Percentiles rank a stretch among this genome's conserved stretches.
These are phyloP conservation scores for Mechanitis mazaeus DNA, from an alignment of 2,888 invertebrate genomes.

Conservation along the genomic window DNA sequence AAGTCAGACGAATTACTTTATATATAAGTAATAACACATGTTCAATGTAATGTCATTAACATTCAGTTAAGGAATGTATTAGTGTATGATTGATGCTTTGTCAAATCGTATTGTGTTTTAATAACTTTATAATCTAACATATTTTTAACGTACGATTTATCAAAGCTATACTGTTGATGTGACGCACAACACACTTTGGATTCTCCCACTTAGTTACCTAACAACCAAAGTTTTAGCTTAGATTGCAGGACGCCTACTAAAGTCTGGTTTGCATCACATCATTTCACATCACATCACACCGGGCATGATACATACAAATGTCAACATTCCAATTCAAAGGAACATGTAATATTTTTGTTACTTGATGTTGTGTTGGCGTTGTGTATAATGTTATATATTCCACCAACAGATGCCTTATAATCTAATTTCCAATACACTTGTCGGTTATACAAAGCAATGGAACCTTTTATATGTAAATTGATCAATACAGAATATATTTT, in stretches of 20 bases:
- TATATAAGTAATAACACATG: background rate
- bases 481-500: slow-evolving; percentile 2
- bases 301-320: slow-evolving; percentile 10
- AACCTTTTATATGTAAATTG: background rate
- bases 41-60: no score
- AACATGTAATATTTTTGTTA: background rate
- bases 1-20: background rate
- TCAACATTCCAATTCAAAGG: background rate
- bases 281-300: slow-evolving; percentile 30
- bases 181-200: slow-evolving; percentile 37
- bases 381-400: slow-evolving; percentile 36
- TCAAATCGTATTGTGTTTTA: slow-evolving; percentile 32
- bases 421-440: slow-evolving; percentile 32
- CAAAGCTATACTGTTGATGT: slow-evolving; percentile 38
- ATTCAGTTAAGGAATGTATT: background rate
- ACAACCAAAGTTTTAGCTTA: slow-evolving; percentile 60
- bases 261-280: slow-evolving; percentile 45
- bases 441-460: slow-evolving; percentile 9
- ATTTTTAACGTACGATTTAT: slow-evolving; percentile 30
- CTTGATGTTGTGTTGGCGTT: background rate
- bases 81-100: slow-evolving; percentile 28
- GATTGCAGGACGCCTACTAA: slow-evolving; percentile 30
- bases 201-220: slow-evolving; percentile 61
- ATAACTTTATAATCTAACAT: slow-evolving; percentile 2
- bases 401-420: slow-evolving; percentile 67